Base-by-base conservation (phyloP, 2,113 vertebrate genomes). In the Pagrus major region DNA sequence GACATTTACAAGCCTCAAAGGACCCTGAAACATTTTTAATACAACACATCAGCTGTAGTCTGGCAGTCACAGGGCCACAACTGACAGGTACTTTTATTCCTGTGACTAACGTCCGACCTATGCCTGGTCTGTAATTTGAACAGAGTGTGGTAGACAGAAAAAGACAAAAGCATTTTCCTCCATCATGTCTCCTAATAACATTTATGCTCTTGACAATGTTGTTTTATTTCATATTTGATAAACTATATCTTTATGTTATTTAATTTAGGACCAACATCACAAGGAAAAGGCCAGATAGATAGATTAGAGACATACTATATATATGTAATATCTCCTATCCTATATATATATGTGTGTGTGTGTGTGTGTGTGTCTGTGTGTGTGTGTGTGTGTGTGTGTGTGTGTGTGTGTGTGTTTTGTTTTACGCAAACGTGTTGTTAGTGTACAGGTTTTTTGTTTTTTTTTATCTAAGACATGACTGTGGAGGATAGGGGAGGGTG, bases 401-500 rank as follows among this genome's bases (percentile, higher is more conserved):
- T n/a, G n/a, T n/a, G n/a, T n/a, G n/a, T n/a, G n/a, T n/a, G n/a
- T n/a, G n/a, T n/a, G n/a, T n/a, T n/a, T n/a, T n/a, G n/a, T n/a
- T n/a, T n/a, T 21, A 56, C 23, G 11, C 54, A 68, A 49, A 52
- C 44, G n/a, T 52, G 52, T 46, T 47, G 11, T 46, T 23, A 51
- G 20, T 20, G 3, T 27, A 2, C 21, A 39, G 31, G 16, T 49
- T 55, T 5, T 16, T 25, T 63, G n/a, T n/a, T n/a, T n/a, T n/a
- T n/a, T 56, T 44, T 68, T 5, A 55, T 69, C 10, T 18, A 46
- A 55, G 47, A 3, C 18, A 7, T 37, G 42, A 12, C 31, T 49
- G 41, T 55, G 20, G 12, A n/a, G 42, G 37, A n/a, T 12, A 52
- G 23, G 44, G 52, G 54, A 67, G 71, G 59, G 58, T 52, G 63